Evolutionary conservation across 2,113 vertebrate genomes (phyloP).

Genomic region (Pagrus major): DNA sequence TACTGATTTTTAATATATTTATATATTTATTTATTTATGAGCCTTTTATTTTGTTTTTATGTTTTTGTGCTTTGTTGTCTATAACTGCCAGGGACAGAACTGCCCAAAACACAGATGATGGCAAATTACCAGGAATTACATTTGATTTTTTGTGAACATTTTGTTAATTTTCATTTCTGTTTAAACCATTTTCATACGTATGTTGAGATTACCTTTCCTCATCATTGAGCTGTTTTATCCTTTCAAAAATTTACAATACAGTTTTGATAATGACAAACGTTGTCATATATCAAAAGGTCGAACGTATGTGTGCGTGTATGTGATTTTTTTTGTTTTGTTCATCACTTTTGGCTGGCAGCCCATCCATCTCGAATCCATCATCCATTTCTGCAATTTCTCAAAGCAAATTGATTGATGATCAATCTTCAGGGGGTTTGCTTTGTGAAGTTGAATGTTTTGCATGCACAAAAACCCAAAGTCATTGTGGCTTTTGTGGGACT

Average conservation of each 20-base stretch:
- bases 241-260: slow-evolving; percentile 20
- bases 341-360: slow-evolving; percentile 71
- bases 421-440: slow-evolving; percentile 66
- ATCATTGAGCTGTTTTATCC: slow-evolving; percentile 28
- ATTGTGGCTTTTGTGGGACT: slow-evolving; percentile 71
- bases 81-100: slow-evolving; percentile 33
- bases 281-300: slow-evolving; percentile 54
- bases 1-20: slow-evolving; percentile 51
- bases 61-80: slow-evolving; percentile 16
- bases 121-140: slow-evolving; percentile 84
- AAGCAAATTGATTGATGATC: slow-evolving; percentile 78
- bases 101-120: slow-evolving; percentile 76
- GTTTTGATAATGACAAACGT: slow-evolving; percentile 54
- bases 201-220: background rate
- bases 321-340: slow-evolving; percentile 53
- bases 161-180: slow-evolving; percentile 36
- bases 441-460: slow-evolving; percentile 61
- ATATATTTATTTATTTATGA: slow-evolving; percentile 61
- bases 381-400: slow-evolving; percentile 73
- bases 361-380: slow-evolving; percentile 75
- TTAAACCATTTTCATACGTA: slow-evolving; percentile 31
- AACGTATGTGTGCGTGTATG: slow-evolving; percentile 28
- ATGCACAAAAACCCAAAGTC: slow-evolving; percentile 58
- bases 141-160: slow-evolving; percentile 48
- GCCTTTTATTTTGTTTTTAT: slow-evolving; percentile 22